Evolutionary conservation across 1,140 invertebrate species (phyloP), one percentile per base, ranked within the genome.

Genomic region (Aporrectodea caliginosa): DNA sequence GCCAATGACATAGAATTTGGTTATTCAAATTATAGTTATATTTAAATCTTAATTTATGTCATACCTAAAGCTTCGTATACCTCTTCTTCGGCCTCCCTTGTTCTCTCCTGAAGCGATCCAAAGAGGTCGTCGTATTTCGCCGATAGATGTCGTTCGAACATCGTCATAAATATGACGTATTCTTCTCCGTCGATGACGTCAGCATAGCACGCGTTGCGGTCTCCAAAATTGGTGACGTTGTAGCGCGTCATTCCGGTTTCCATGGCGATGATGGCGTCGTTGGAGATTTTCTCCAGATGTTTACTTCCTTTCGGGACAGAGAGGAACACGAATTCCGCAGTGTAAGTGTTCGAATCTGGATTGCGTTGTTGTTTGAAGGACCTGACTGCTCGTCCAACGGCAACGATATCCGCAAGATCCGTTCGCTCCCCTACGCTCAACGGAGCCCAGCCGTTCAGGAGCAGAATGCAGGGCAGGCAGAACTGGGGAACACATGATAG

Each of bases 91-190:
- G 32, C 27, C 29, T 31, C 58, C 0, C 1, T 1, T 30, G 31
- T 80, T 81, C 72, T 85, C 85, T 83, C 84, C 78, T 79, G 85
- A 85, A 16, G 81, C 1, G 87, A 86, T 22, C 87, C 87, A 77
- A 88, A 88, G 30, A 88, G 84, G 80, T 88, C 87, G 74, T 88
- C 86, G 79, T 88, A 88, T 80, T 87, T 85, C 14, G 85, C 87
- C 0, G 86, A 87, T 35, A 88, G 80, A 33, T 84, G 81, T 12
- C 82, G 83, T 74, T 84, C 80, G 73, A 84, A 88, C 1, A 84
- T 81, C 1, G 87, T 88, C 73, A 88, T 73, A 77, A 88, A 88
- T 14, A 88, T 81, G 33, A 88, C 83, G 79, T 88, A 87, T 22
- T 74, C 80, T 81, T 84, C 80, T 14, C 84, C 85, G 2, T 80